phyloP scores from a whole-genome alignment of 2,113 vertebrate species.

The Sebastes schlegelii region DNA sequence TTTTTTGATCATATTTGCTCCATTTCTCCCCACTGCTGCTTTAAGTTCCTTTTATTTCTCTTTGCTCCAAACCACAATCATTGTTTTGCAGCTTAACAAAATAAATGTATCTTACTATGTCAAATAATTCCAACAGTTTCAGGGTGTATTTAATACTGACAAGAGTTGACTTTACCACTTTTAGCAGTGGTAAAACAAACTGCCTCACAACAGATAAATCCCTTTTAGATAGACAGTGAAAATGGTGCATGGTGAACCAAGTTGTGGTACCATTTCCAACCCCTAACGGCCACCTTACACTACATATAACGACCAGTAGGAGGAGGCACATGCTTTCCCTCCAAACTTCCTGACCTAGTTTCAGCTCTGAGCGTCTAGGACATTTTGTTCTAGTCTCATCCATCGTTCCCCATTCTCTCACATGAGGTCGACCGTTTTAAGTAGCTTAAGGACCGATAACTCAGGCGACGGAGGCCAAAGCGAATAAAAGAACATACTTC shows the following conservation, averaged over 20 bases:
- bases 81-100: not conserved
- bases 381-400: constrained; percentile 83
- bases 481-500: constrained; percentile 34
- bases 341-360: constrained; percentile 78
- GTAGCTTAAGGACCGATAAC: constrained; percentile 49
- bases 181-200: not conserved
- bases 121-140: not conserved
- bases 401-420: constrained; percentile 62
- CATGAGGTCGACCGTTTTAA: constrained; percentile 70
- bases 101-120: not conserved
- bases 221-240: not conserved
- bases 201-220: not conserved
- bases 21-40: no score
- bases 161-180: not conserved
- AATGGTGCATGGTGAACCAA: not conserved
- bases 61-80: not conserved
- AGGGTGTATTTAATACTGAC: not conserved
- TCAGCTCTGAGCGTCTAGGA: constrained; percentile 72
- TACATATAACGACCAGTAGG: constrained; percentile 72
- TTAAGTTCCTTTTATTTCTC: not conserved
- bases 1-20: no score
- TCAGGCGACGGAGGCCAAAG: constrained; percentile 31
- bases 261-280: constrained; percentile 4
- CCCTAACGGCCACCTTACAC: constrained; percentile 27
- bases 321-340: constrained; percentile 75